Evolutionary conservation across 2,113 vertebrate species (phyloP).

Genomic region (Ondatra zibethicus): DNA sequence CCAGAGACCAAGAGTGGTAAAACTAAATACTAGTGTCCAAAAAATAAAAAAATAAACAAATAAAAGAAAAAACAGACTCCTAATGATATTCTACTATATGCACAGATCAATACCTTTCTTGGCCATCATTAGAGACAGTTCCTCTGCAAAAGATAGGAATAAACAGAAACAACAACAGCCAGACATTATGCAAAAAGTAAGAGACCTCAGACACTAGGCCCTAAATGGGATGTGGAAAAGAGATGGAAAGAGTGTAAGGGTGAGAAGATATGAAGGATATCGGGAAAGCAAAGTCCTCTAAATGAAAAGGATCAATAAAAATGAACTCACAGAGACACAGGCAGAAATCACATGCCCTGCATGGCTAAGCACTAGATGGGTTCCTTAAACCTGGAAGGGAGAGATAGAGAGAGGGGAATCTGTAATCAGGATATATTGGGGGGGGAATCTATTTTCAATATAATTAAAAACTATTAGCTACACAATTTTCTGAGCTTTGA

Average conservation of each 20-base stretch:
- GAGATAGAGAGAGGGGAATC: neutral
- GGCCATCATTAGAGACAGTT: neutral
- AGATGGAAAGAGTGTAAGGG: neutral
- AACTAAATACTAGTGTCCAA: neutral
- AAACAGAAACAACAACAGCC: neutral
- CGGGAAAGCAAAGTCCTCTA: neutral
- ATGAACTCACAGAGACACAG: neutral
- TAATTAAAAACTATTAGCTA: neutral
- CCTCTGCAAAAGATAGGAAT: neutral
- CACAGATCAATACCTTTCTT: neutral
- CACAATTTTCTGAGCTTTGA: neutral
- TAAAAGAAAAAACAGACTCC: too few relatives aligned
- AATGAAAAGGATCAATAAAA: neutral
- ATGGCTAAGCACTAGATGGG: neutral
- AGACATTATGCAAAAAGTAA: neutral
- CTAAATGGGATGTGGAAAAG: neutral
- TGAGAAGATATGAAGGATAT: neutral
- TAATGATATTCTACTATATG: neutral
- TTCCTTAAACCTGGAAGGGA: neutral
- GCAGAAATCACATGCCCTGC: neutral
- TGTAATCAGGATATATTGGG: neutral
- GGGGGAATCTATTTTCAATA: neutral
- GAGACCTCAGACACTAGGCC: neutral
- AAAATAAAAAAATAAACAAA: neutral
- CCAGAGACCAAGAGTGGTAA: neutral